Base-by-base conservation (phyloP, 2,113 vertebrate genomes). In the Cinclus mexicanus region DNA sequence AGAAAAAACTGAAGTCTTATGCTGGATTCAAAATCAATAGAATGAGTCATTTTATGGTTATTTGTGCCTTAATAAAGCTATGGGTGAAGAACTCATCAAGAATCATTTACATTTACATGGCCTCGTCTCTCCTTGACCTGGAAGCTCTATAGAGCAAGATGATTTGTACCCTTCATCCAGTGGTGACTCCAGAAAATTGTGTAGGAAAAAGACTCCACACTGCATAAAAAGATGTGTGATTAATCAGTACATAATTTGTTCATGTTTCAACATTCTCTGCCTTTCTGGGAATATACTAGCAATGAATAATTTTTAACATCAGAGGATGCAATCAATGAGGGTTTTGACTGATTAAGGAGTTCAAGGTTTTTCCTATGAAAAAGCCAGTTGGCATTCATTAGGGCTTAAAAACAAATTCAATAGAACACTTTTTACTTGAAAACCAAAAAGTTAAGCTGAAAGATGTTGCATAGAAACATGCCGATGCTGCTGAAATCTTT, bases 271-370 rank as follows among this genome's bases (percentile, higher is more conserved):
- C 41, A 16, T 87, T 83, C 53, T 67, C 35, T 83, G 77, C 57
- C 68, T 94, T 94, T 83, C 72, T 91, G 94, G 56, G 56, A 74
- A 70, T 94, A 64, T 8, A 63, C 87, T n/a, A 90, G 67, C 35
- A 39, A 47, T 56, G 86, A 92, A 90, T 93, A 80, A 92, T 92
- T 95, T 96, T 86, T 74, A 92, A 92, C 82, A 94, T 96, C 93
- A 95, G 93, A 96, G 75, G 55, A 53, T 88, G 50, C 59, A 90
- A 90, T 95, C 94, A 86, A 88, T 96, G 64, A 78, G 10, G 20
- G 24, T 94, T 95, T 94, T 95, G 75, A 90, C 93, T 95, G 93
- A 95, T 84, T 95, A 95, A 95, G 94, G 84, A 80, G 77, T 95
- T 95, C 87, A 88, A 83, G 63, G 29, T 57, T 97, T 95, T 93